These are phyloP conservation scores for Lithobius niger DNA, from an alignment of 1,140 invertebrate genomes.

Conservation along the genomic window DNA sequence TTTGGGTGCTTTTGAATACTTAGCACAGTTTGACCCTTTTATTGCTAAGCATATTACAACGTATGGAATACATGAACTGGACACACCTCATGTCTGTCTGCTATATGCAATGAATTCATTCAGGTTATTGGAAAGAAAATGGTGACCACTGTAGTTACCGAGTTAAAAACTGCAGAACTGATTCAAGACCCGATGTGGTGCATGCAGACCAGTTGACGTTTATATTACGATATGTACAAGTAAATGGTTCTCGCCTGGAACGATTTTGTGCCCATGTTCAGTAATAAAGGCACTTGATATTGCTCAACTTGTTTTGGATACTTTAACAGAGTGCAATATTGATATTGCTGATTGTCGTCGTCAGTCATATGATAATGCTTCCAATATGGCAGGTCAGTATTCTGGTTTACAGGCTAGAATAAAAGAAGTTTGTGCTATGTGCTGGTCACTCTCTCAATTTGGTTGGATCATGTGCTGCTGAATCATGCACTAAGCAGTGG, in stretches of 20 bases:
- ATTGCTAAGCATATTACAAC: no score
- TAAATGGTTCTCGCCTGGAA: not conserved
- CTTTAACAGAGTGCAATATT: slow-evolving; percentile 12
- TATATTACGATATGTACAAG: not conserved
- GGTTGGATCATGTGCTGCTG: not conserved
- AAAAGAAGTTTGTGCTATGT: not conserved
- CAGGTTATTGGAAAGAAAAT: no score
- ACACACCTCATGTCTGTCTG: no score
- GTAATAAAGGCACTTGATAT: slow-evolving; percentile 11
- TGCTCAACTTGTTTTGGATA: slow-evolving; percentile 4
- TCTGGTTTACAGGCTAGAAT: slow-evolving; percentile 17
- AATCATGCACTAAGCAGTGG: not conserved
- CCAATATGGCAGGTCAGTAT: slow-evolving; percentile 19
- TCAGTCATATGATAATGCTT: slow-evolving; percentile 22
- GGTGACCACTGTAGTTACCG: no score
- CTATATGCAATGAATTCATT: no score
- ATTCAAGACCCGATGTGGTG: not conserved
- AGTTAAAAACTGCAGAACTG: no score
- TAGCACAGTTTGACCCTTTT: no score
- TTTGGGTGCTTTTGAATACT: no score
- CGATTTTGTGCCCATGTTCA: no score
- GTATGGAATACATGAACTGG: no score
- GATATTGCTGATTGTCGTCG: slow-evolving; percentile 17
- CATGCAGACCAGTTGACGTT: not conserved
- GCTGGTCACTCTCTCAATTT: not conserved